Evolutionary conservation across 1,140 invertebrate species (phyloP).

Genomic region (Drosophila rufa): DNA sequence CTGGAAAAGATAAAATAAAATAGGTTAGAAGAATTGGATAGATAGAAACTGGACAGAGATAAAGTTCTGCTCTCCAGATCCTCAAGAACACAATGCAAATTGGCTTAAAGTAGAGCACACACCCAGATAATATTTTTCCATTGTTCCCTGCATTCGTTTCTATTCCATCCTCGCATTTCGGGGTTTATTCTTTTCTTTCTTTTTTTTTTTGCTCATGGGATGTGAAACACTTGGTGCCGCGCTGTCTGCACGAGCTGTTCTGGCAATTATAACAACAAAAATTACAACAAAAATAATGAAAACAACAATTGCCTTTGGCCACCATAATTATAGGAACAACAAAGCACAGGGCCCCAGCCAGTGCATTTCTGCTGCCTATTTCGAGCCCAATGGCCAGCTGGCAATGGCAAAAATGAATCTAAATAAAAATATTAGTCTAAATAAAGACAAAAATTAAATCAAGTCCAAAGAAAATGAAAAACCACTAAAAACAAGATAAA

Average conservation of each 20-base stretch:
- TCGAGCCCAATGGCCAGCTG: constrained; percentile 40
- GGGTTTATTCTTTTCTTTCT: constrained; percentile 10
- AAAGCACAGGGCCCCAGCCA: constrained; percentile 49
- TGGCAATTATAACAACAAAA: constrained; percentile 49
- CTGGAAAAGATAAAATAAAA: constrained; percentile 4
- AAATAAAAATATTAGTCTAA: background rate
- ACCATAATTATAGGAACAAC: constrained; percentile 68
- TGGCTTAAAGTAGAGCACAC: constrained; percentile 20
- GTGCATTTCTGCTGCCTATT: constrained; percentile 61
- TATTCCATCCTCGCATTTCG: constrained; percentile 16
- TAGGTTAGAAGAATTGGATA: background rate
- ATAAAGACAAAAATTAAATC: background rate
- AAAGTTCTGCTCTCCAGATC: background rate
- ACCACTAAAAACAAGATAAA: background rate
- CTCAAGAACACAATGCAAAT: constrained; percentile 31
- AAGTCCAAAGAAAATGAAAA: background rate
- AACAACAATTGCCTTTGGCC: constrained; percentile 40
- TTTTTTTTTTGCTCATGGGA: constrained; percentile 59
- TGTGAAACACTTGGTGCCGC: constrained; percentile 81
- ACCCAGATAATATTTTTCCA: constrained; percentile 10
- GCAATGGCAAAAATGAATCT: constrained; percentile 45
- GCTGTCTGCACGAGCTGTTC: constrained; percentile 73
- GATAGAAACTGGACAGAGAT: background rate
- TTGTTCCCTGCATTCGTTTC: constrained; percentile 24
- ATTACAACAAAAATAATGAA: constrained; percentile 30